Percentiles rank a stretch among this genome's conserved stretches.
phyloP scores from a whole-genome alignment of 37 sponge, comb jelly and placozoan genomes.

The Oopsacas minuta region DNA sequence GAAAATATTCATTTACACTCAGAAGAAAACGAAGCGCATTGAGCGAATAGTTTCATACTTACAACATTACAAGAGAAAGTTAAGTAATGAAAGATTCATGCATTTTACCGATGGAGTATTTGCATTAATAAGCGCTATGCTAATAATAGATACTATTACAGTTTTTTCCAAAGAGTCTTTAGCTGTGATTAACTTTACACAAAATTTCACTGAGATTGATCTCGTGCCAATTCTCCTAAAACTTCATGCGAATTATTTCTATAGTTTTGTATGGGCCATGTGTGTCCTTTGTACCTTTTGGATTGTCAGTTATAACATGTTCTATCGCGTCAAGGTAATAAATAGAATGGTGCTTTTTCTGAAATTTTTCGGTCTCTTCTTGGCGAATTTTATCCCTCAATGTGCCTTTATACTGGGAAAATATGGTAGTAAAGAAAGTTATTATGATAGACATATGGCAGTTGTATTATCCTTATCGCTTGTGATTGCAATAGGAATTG shows the following conservation, averaged over 20 bases:
- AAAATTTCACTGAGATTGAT: background rate
- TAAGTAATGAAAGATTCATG: background rate
- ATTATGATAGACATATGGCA: background rate
- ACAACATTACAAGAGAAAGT: background rate
- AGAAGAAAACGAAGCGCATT: background rate
- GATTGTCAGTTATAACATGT: background rate
- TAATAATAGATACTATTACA: background rate
- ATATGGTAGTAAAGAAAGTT: background rate
- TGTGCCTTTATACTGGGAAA: background rate
- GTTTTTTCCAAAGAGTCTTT: background rate
- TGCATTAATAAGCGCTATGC: background rate
- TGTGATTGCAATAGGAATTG: background rate
- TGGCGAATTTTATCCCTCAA: background rate
- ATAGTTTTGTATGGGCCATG: background rate
- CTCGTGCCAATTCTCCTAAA: background rate
- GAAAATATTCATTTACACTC: background rate
- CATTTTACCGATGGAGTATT: background rate
- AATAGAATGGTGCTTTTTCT: background rate
- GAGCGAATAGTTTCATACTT: background rate
- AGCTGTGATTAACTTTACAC: background rate
- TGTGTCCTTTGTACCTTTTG: background rate
- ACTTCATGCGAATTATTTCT: background rate
- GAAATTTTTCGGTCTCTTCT: background rate
- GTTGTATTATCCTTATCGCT: background rate
- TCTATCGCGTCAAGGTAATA: background rate